Evolutionary conservation across 1,140 invertebrate species (phyloP), one percentile per base, ranked within the genome.

Genomic region (Hycleus phaleratus): DNA sequence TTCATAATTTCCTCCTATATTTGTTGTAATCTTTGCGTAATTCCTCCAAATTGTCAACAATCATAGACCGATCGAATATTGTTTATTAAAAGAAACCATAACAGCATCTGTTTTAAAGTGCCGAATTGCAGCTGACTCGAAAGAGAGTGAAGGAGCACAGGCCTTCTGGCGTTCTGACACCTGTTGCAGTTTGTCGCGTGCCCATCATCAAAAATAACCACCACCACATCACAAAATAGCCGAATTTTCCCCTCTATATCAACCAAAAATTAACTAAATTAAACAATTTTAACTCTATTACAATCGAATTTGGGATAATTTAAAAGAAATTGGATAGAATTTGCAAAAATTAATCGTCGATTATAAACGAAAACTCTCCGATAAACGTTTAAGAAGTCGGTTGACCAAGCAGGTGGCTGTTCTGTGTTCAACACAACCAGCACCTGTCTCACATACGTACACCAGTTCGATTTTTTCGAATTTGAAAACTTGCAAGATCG

Each of bases 381-480:
- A 5, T 32, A 32, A 32, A 5, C 4, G 32, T 5, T 32, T 4
- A 32, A 32, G 32, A 32, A 42, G 9, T 42, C 40, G 40, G 50
- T 47, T 59, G 45, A 48, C 46, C 58, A 59, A 58, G 61, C 61
- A 62, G 61, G 61, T 62, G 61, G 50, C 38, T 62, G 38, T 46
- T 47, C 38, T 48, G 38, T 7, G 26, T 39, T 24, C 11, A 38
- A 6, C 32, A 55, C 58, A 26, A 53, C 52, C 57, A 62, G 61
- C 61, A 62, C 61, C 61, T 62, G 61, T 62, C 61, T 59, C 53
- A 59, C 46, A 59, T 11, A 42, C 40, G 9, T 4, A 42, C 57
- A 62, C 61, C 61, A 62, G 61, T 57, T 62, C 59, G 43, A 59
- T 59, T 62, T 62, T 62, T 53, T 59, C 48, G 59, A 54, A 32